These are phyloP conservation scores for Cataglyphis rosenhaueri DNA, from an alignment of 2,888 invertebrate genomes.

Conservation along the genomic window DNA sequence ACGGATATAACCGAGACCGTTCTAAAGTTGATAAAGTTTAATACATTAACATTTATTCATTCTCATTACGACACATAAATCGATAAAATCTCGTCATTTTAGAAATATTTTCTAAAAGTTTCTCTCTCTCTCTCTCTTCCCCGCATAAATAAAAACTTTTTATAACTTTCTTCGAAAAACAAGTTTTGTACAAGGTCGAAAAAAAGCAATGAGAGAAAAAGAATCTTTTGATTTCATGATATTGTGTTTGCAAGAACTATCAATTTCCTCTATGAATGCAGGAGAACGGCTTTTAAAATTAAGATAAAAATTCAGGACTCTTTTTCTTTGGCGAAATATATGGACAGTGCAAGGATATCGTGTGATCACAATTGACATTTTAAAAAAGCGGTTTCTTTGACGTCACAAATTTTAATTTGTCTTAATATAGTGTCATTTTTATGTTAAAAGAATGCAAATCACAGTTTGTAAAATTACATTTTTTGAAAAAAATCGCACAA, in stretches of 20 bases:
- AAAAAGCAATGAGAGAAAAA: constrained; percentile 1
- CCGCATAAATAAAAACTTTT: not conserved
- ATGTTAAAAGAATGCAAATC: not conserved
- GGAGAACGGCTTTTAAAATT: constrained; percentile 69
- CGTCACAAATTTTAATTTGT: not conserved
- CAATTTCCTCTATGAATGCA: constrained; percentile 63
- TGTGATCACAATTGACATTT: constrained; percentile 28
- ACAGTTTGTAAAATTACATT: not conserved
- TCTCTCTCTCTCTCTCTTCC: not conserved
- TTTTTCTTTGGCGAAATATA: constrained; percentile 11
- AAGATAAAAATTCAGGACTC: constrained; percentile 31
- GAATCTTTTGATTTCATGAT: constrained; percentile 28
- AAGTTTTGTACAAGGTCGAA: not conserved
- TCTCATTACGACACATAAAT: not conserved
- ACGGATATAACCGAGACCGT: not conserved
- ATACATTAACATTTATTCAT: not conserved
- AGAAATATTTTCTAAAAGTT: not conserved
- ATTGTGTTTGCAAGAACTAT: constrained; percentile 65
- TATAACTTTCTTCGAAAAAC: not conserved
- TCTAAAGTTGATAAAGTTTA: constrained; percentile 1
- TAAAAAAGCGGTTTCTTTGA: constrained; percentile 23
- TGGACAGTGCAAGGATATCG: constrained; percentile 11
- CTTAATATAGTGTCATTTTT: not conserved
- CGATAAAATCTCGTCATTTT: not conserved
- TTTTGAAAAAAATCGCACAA: not conserved